Evolutionary conservation across 2,888 invertebrate genomes (phyloP), one percentile per base, ranked within the genome.

Genomic region (Xestia c-nigrum): DNA sequence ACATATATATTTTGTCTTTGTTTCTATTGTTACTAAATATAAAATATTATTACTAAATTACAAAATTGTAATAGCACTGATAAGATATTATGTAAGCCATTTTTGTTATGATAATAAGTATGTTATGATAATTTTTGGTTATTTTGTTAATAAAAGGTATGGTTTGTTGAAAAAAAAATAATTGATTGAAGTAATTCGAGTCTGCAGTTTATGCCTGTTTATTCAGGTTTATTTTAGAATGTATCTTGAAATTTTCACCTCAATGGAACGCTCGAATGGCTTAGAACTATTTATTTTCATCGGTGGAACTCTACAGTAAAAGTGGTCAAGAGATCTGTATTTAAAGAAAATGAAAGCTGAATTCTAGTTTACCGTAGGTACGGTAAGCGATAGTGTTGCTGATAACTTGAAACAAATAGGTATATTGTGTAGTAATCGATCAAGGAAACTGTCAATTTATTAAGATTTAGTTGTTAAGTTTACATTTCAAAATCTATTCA

Each of bases 11-110:
- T n/a, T n/a, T n/a, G 31, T 19, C 3, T 59, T 72, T 38, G 24
- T 55, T 50, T 64, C 6, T 67, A 7, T 78, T 24, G 10, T 47
- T 19, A 14, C 24, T 57, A 16, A 57, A 0, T 6, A 71, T 46
- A 47, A 46, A 16, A 31, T 16, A 10, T 31, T 50, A 31, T 24
- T 21, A 38, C 5, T 46, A 47, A 47, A 16, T 55, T 7, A 78
- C 50, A 9, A 43, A 24, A 57, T n/a, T 71, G 10, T 50, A 52
- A 52, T 21, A 55, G 12, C 21, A 75, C 46, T 38, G 79, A 52
- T 52, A 72, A 43, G 7, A 47, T 40, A 24, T 21, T 24, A 55
- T 47, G 19, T 47, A 31, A 80, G 9, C 0, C 9, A 31, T 46
- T 46, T 24, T 46, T 24, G 21, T 40, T 67, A 43, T 75, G 9